Evolutionary conservation across 2,113 vertebrate species (phyloP).

Genomic region (Microcebus griseorufus): DNA sequence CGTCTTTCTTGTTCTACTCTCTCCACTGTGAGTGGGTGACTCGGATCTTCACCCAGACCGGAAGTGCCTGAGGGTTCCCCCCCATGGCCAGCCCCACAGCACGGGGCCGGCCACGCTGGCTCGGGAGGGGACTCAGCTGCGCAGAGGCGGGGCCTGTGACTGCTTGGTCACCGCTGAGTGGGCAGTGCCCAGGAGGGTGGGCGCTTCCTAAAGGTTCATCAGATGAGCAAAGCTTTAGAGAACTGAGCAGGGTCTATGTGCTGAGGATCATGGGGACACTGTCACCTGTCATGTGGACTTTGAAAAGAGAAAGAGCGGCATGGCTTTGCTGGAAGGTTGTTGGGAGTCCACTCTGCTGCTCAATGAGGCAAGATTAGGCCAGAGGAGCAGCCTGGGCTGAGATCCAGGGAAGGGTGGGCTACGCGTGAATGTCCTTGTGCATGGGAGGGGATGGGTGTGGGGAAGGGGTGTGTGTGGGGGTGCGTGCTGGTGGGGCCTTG

Average conservation of each 20-base stretch:
- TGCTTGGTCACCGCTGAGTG: background rate
- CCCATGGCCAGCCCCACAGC: background rate
- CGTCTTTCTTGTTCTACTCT: background rate
- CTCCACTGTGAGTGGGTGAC: background rate
- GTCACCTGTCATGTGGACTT: background rate
- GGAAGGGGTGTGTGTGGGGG: background rate
- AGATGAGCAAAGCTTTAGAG: background rate
- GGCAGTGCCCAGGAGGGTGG: background rate
- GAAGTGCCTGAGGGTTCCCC: accelerated
- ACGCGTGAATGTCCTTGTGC: too few relatives aligned
- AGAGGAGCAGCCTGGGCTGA: background rate
- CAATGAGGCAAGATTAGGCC: background rate
- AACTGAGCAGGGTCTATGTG: background rate
- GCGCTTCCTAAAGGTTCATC: background rate
- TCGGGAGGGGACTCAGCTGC: background rate
- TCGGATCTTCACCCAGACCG: too few relatives aligned
- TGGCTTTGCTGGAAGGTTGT: background rate
- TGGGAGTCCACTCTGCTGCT: background rate
- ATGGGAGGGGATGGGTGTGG: too few relatives aligned
- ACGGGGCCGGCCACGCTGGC: accelerated
- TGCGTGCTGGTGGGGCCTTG: background rate
- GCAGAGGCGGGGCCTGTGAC: background rate
- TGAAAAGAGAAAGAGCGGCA: background rate
- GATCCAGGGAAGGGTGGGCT: background rate
- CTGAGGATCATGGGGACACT: background rate